These are phyloP conservation scores for Drosophila subobscura DNA, from an alignment of 1,140 invertebrate species.

Conservation along the genomic window DNA sequence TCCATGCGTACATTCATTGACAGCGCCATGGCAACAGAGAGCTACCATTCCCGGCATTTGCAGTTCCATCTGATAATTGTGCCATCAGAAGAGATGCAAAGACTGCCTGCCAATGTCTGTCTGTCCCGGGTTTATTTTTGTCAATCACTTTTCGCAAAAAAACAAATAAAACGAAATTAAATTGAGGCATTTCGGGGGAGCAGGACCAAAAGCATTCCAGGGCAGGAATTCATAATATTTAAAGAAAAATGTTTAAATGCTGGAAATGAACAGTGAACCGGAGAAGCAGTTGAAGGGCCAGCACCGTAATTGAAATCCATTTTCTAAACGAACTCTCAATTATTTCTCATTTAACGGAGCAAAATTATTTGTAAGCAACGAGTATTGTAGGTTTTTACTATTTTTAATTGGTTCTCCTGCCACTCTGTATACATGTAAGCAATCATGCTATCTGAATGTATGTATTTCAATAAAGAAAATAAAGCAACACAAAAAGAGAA, in stretches of 20 bases:
- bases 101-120: slow-evolving; percentile 39
- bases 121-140: slow-evolving; percentile 58
- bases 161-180: slow-evolving; percentile 44
- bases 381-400: too few species aligned
- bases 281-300: too few species aligned
- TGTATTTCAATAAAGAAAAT: not conserved
- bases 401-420: not conserved
- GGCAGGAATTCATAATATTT: not conserved
- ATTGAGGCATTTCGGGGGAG: slow-evolving; percentile 22
- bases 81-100: slow-evolving; percentile 43
- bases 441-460: too few species aligned
- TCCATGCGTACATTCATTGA: not conserved
- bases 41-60: slow-evolving; percentile 44
- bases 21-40: slow-evolving; percentile 28
- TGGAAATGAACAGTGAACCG: not conserved
- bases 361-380: not conserved
- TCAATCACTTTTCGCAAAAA: slow-evolving; percentile 37
- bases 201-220: slow-evolving; percentile 2
- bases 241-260: too few species aligned
- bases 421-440: not conserved
- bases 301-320: not conserved
- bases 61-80: slow-evolving; percentile 71
- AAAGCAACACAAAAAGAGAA: not conserved
- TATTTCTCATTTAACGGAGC: not conserved
- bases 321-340: too few species aligned